Conservation (phyloP, 2,113 vertebrate genomes). For the Azemiops feae region DNA sequence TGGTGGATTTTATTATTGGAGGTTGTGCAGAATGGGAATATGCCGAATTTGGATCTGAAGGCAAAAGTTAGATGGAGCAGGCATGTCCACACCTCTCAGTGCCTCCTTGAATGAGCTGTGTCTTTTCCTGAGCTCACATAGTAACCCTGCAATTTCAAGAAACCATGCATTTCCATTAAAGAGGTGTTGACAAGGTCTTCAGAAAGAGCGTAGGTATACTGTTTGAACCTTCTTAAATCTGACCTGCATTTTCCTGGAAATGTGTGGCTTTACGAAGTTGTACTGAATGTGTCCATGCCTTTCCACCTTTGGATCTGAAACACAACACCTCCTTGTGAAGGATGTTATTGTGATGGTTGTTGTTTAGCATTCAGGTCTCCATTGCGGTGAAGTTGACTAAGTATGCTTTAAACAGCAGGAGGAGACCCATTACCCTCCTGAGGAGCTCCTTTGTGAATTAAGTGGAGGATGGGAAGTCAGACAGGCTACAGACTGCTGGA, state of each 20-base stretch:
- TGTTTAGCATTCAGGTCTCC: neutral
- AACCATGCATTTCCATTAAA: neutral
- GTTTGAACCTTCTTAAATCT: neutral
- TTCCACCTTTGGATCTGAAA: neutral
- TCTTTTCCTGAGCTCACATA: neutral
- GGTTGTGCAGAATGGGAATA: neutral
- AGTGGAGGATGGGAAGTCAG: neutral
- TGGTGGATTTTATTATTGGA: neutral
- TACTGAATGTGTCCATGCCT: neutral
- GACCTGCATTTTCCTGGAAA: neutral
- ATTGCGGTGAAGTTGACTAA: neutral
- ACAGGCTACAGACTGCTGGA: neutral
- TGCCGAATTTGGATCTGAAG: neutral
- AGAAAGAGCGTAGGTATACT: neutral
- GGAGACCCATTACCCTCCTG: neutral
- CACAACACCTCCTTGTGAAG: neutral
- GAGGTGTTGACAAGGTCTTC: neutral
- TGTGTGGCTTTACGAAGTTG: neutral
- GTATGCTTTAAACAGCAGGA: neutral
- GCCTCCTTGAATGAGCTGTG: neutral
- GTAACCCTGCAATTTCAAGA: neutral
- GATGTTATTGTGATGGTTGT: neutral
- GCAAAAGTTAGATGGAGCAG: neutral
- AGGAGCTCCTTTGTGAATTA: neutral
- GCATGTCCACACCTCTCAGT: neutral